These are phyloP conservation scores for Adrianichthys oophorus DNA, from an alignment of 2,797 vertebrate species.

Conservation along the genomic window DNA sequence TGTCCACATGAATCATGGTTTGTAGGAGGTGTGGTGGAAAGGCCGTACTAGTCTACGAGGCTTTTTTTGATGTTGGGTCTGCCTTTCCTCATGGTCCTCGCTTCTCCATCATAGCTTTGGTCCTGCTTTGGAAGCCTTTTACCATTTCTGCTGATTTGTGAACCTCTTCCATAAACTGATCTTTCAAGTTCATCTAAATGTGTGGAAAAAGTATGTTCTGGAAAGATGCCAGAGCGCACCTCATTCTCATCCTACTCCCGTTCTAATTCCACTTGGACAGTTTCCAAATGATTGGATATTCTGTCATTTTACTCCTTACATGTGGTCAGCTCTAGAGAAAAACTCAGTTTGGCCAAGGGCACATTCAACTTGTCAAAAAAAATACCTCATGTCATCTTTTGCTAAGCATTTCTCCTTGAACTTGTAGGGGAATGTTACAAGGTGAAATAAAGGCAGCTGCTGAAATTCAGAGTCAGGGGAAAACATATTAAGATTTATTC, in stretches of 20 bases:
- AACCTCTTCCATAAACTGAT: conserved; percentile 30
- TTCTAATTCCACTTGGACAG: conserved; percentile 56
- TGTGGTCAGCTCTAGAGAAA: conserved; percentile 46
- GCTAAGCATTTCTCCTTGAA: no score
- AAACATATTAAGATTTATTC: no score
- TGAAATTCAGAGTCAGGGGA: no score
- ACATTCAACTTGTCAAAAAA: no score
- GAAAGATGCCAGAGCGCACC: conserved; percentile 56
- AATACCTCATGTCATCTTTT: no score
- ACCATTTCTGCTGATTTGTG: conserved; percentile 67
- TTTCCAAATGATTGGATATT: conserved; percentile 61
- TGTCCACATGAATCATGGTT: conserved; percentile 74
- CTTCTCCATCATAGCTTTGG: conserved; percentile 53
- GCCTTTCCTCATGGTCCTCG: conserved; percentile 76
- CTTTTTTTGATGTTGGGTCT: conserved; percentile 64
- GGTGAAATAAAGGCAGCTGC: conserved; percentile 20
- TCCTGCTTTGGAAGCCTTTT: conserved; percentile 67
- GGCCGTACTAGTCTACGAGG: conserved; percentile 63
- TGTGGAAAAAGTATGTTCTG: conserved; percentile 51
- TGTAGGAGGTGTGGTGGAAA: conserved; percentile 73
- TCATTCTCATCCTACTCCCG: conserved; percentile 69
- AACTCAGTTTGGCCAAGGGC: conserved; percentile 46
- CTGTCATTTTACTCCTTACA: conserved; percentile 63
- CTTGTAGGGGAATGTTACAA: conserved; percentile 5
- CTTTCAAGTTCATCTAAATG: conserved; percentile 40